Percentiles rank a stretch among this genome's conserved stretches.
These are phyloP conservation scores for Luidia sarsii DNA, from an alignment of 53 echinoderm and acorn worm genomes.

Conservation along the genomic window DNA sequence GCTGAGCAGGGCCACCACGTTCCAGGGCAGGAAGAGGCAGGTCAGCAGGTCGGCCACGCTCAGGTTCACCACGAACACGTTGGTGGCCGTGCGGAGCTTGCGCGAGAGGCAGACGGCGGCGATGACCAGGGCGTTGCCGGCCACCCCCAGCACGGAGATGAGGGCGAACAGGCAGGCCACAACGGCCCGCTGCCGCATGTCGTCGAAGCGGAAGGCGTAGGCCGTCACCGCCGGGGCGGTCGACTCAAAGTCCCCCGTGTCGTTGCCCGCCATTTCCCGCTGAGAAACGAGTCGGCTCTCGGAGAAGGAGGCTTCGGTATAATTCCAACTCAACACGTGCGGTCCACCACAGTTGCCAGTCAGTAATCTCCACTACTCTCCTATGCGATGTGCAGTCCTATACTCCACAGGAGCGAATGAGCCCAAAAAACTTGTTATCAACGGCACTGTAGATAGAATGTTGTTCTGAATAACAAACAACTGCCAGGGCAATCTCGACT, in stretches of 20 bases:
- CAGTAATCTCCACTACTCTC: no score
- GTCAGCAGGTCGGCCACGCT: conserved; percentile 84
- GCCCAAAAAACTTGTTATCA: no score
- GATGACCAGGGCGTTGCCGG: conserved; percentile 87
- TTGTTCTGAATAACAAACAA: no score
- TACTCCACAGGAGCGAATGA: no score
- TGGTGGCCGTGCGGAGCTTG: conserved; percentile 86
- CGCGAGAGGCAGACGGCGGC: conserved; percentile 77
- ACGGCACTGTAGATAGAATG: no score
- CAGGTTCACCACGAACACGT: conserved; percentile 91
- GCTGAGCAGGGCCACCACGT: conserved; percentile 83
- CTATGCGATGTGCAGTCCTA: no score
- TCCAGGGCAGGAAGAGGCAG: conserved; percentile 83
- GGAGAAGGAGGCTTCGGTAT: no score
- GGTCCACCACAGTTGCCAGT: no score
- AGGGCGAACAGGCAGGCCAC: conserved; percentile 74
- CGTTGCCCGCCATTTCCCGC: conserved; percentile 24
- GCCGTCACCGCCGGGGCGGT: background rate
- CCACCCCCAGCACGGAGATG: conserved; percentile 73
- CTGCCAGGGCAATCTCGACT: no score
- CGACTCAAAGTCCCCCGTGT: background rate
- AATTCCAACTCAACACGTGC: no score
- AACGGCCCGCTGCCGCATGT: conserved; percentile 74
- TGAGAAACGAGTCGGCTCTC: no score
- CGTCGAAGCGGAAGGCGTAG: conserved; percentile 64